These are phyloP conservation scores for Aspiorhynchus laticeps DNA, from an alignment of 2,113 vertebrate genomes.

Conservation along the genomic window DNA sequence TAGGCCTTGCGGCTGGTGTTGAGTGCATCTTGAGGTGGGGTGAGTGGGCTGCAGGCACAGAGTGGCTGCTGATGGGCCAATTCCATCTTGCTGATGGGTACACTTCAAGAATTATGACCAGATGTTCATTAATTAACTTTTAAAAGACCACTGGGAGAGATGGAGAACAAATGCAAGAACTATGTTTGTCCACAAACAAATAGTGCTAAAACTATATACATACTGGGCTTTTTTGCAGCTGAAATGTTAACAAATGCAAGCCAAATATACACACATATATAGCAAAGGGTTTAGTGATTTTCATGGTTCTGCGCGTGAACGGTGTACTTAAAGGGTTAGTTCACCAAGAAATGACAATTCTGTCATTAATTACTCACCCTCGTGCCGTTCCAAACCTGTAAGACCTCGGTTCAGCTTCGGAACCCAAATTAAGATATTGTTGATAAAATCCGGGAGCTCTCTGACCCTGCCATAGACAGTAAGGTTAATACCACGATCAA, in stretches of 20 bases:
- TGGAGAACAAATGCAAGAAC: slow-evolving; percentile 28
- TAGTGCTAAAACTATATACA: neutral
- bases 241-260: neutral
- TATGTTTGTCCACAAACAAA: neutral
- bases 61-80: slow-evolving; percentile 59
- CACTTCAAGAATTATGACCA: slow-evolving; percentile 70
- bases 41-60: slow-evolving; percentile 46
- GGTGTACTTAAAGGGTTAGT: neutral
- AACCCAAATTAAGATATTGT: too few species aligned
- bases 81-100: slow-evolving; percentile 71
- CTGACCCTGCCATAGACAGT: too few species aligned
- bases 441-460: too few species aligned
- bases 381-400: too few species aligned
- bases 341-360: too few species aligned
- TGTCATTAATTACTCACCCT: too few species aligned
- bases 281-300: neutral
- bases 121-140: slow-evolving; percentile 71
- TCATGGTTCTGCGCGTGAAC: neutral
- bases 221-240: neutral
- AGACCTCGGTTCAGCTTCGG: too few species aligned
- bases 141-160: slow-evolving; percentile 58
- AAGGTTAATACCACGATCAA: too few species aligned
- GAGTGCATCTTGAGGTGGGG: slow-evolving; percentile 33
- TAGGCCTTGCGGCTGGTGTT: slow-evolving; percentile 62
- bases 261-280: neutral